Conservation (phyloP, 2,797 vertebrate species). For the Ammospiza maritima region DNA sequence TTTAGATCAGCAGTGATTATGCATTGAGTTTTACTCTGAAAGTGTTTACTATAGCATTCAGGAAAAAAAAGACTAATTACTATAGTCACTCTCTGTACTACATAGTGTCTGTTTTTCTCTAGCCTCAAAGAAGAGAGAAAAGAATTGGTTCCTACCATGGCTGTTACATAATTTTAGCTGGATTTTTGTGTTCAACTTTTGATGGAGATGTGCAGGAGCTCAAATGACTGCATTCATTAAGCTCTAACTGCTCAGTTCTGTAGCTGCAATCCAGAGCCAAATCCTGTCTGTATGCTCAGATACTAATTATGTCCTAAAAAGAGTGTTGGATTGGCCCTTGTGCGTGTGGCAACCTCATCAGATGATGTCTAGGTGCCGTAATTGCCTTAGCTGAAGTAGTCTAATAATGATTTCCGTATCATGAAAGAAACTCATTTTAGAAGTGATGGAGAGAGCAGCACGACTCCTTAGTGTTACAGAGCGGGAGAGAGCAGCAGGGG, state of each 20-base stretch:
- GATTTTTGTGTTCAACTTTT: conserved; percentile 14
- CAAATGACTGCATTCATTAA: not conserved
- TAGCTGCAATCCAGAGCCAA: not conserved
- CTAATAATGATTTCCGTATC: fast-evolving
- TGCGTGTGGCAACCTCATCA: not conserved
- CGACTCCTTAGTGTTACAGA: not conserved
- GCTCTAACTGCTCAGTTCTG: not conserved
- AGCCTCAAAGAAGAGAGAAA: conserved; percentile 25
- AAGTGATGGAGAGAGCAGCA: not conserved
- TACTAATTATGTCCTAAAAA: not conserved
- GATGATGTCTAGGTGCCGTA: not conserved
- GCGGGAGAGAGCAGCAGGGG: not conserved
- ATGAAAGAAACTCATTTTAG: not conserved
- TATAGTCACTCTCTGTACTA: conserved; percentile 34
- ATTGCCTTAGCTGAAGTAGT: not conserved
- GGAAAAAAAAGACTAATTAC: conserved; percentile 49
- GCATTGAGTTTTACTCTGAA: conserved; percentile 53
- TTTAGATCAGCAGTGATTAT: conserved; percentile 51
- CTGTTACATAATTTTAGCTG: conserved; percentile 35
- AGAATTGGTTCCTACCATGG: not conserved
- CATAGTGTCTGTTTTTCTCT: conserved; percentile 25
- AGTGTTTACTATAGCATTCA: conserved; percentile 57
- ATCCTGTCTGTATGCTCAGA: not conserved
- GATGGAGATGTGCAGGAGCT: not conserved
- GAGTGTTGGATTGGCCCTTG: not conserved